Base-by-base conservation (phyloP, 2,797 vertebrate genomes). In the Margarornis squamiger region DNA sequence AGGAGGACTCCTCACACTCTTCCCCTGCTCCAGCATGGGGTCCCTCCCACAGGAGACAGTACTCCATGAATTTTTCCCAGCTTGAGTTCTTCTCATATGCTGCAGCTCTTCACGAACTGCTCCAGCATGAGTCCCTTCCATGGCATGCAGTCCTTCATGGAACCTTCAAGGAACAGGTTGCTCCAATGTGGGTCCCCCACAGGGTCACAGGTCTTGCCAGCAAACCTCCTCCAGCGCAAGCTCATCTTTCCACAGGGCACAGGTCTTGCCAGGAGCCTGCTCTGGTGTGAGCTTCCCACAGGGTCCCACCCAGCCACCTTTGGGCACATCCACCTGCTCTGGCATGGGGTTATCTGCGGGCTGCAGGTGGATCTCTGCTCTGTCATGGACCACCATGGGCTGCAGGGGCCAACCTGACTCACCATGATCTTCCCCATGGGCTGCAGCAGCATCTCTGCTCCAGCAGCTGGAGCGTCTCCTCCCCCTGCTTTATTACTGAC, bases 11-110 rank as follows among this genome's bases (percentile, higher is more conserved):
- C 59, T 85, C 46, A 72, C 0, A 0, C 19, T 38, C 16, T 36
- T 61, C 26, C 39, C 41, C 46, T 48, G 46, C 15, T 54, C 46
- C 46, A 51, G 66, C 9, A 10, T 9, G 34, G 46, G 27, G 26
- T 68, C 34, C 20, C 26, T 51, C 14, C 26, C 32, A 67, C 27
- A 54, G 27, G 46, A 73, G 15, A 78, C 21, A 41, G 39, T 32
- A 24, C 46, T 79, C 15, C 36, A 55, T 4, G 10, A 26, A 38
- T 23, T 73, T 49, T 29, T 55, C 46, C 46, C 54, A 41, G 12
- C 0, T 0, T 8, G 11, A 85, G 16, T 26, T 23, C 46, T 36
- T 61, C 36, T 43, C 36, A 49, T 2, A 1, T 15, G 36, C 61
- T 49, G 29, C 14, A 49, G 20, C 13, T 12, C 12, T 26, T 32